Percentiles rank a stretch among this genome's conserved stretches.
Conservation (phyloP, 2,113 vertebrate genomes). For the Trinectes maculatus region DNA sequence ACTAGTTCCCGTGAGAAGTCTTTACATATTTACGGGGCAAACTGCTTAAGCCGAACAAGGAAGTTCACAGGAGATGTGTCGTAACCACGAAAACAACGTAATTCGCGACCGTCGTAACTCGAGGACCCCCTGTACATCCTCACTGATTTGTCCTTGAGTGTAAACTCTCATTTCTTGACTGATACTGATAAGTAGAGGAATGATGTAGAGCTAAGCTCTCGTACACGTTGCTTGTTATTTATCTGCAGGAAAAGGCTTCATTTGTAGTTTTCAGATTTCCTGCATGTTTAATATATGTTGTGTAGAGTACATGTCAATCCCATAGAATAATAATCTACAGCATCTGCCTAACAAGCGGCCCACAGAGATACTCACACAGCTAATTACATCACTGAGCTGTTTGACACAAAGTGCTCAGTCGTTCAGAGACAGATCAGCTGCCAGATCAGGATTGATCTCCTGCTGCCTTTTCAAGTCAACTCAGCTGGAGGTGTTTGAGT, state of each 20-base stretch:
- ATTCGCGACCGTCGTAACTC: too few species aligned
- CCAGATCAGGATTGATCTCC: background rate
- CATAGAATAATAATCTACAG: background rate
- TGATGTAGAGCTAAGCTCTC: background rate
- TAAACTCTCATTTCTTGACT: too few species aligned
- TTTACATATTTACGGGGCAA: too few species aligned
- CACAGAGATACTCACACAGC: background rate
- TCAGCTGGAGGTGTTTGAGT: background rate
- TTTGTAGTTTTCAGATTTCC: background rate
- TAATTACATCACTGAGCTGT: background rate
- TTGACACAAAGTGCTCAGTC: slow-evolving; percentile 4
- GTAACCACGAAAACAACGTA: too few species aligned
- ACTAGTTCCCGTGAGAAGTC: too few species aligned
- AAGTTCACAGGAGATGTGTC: too few species aligned
- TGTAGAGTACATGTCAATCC: background rate
- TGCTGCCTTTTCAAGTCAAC: background rate
- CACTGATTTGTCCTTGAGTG: too few species aligned
- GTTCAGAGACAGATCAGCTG: background rate
- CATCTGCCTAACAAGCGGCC: background rate
- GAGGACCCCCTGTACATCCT: too few species aligned
- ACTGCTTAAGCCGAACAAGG: too few species aligned
- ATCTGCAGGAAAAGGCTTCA: too few species aligned
- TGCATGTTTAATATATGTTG: background rate
- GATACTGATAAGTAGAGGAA: background rate
- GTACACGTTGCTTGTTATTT: background rate